Evolutionary conservation across 2,113 vertebrate genomes (phyloP).

Genomic region (Hippolais icterina): DNA sequence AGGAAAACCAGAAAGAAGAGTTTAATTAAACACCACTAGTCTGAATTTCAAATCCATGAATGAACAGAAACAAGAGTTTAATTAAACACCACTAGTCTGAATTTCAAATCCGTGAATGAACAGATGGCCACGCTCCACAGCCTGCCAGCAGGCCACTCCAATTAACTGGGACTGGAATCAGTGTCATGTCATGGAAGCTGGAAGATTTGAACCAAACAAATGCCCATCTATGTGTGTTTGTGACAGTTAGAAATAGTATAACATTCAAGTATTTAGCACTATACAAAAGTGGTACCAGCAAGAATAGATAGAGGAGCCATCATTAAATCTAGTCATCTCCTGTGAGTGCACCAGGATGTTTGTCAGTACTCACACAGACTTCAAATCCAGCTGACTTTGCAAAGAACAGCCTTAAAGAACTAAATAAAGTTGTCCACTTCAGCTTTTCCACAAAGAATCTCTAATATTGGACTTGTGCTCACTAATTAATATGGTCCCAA

Average conservation of each 20-base stretch:
- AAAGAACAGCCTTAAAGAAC: not conserved
- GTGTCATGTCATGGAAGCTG: not conserved
- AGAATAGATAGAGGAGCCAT: not conserved
- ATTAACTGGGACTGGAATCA: not conserved
- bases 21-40: not conserved
- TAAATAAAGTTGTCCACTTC: not conserved
- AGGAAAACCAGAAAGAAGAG: slow-evolving; percentile 29
- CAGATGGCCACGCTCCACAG: slow-evolving; percentile 33
- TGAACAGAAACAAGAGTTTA: slow-evolving; percentile 13
- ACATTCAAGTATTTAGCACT: not conserved
- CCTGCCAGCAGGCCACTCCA: not conserved
- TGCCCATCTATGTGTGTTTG: not conserved
- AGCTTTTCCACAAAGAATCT: not conserved
- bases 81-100: not conserved
- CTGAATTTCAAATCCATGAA: slow-evolving; percentile 19
- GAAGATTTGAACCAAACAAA: not conserved
- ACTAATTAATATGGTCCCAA: not conserved
- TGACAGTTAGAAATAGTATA: not conserved
- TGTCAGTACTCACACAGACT: not conserved
- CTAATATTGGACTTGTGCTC: not conserved
- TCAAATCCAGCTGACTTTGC: not conserved
- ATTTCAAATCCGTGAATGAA: not conserved
- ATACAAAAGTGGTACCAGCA: not conserved
- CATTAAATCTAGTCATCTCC: not conserved
- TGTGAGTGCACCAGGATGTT: not conserved